Evolutionary conservation across 92 coral and sea anemone species (phyloP), one percentile per base, ranked within the genome.

Genomic region (Metridium senile): DNA sequence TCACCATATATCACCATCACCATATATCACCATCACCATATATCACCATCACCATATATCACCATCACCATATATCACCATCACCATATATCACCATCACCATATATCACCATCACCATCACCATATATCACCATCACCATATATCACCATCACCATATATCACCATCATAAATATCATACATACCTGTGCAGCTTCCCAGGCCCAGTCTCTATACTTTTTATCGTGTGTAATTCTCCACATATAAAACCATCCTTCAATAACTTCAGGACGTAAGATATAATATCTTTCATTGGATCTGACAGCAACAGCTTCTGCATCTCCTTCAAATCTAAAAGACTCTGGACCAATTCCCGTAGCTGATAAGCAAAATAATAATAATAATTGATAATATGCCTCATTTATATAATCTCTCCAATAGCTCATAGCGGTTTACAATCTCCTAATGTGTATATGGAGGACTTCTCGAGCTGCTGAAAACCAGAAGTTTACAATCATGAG

Each of bases 301-400:
- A 94, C 30, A 11, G 93, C 97, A 23, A 88, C 79, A 9, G 98
- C 98, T 45, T 94, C 98, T 16, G 81, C 84, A 39, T 79, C 76
- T 0, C 98, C 97, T 65, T 94, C 97, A 89, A 94, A 94, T 73
- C 97, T 81, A 81, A 94, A 94, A 27, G 97, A 90, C 62, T 94
- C 98, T 30, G 98, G 98, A 0, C 98, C 98, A 61, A 94, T 89
- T 6, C 97, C 97, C 75, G 98, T 94, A 9, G 98, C 98, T 94
- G 80, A 21, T 67, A 20, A 59, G n/a, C n/a, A n/a, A 32, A 53
- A 20, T 45, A 64, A 22, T 10, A 19, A 13, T 0, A 76, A 53
- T 9, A 46, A 53, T 34, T 75, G 0, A 35, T 2, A 2, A 45
- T n/a, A n/a, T n/a, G n/a, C n/a, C n/a, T n/a, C n/a, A n/a, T n/a